Base-by-base conservation (phyloP, 2,888 invertebrate genomes). In the Drosophila subsilvestris region DNA sequence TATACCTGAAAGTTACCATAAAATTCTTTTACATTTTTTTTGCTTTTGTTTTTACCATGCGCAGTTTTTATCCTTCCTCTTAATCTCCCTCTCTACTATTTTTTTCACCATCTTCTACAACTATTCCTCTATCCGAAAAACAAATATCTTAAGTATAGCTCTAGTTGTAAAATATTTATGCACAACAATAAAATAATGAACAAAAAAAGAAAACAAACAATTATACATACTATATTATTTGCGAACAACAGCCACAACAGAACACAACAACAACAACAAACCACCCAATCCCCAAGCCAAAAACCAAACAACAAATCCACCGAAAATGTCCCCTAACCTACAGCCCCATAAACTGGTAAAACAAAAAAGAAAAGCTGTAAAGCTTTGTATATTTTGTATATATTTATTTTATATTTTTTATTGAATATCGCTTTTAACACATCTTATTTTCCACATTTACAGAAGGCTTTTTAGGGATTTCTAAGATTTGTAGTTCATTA, bases 101-200 rank as follows among this genome's bases (percentile, higher is more conserved):
- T 6, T 22, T 73, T 44, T 18, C 22, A 48, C 14, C 14, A n/a
- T 14, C 27, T 58, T 62, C 63, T 71, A 25, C 25, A 1, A 25
- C 25, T 25, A 6, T 59, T 50, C 7, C 18, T 53, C 68, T 56
- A 20, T 60, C 47, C 53, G 17, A 78, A 67, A 71, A 20, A 37
- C 18, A 14, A 42, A 54, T 79, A 76, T 51, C 60, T 75, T 85
- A 83, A 83, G 86, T 83, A 69, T 76, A 81, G 80, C 78, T 65
- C 76, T 86, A 86, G 86, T 71, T 87, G 79, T 87, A 80, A 80
- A 85, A 85, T 86, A 86, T 87, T 87, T 86, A 86, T 86, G 87
- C 86, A 87, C 85, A 85, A 76, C 76, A 79, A 81, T 81, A 81
- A 83, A 81, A 80, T 74, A 72, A 74, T 80, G 59, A 80, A 76